phyloP scores from a whole-genome alignment of 2,888 invertebrate genomes.

The Heliconius erato region DNA sequence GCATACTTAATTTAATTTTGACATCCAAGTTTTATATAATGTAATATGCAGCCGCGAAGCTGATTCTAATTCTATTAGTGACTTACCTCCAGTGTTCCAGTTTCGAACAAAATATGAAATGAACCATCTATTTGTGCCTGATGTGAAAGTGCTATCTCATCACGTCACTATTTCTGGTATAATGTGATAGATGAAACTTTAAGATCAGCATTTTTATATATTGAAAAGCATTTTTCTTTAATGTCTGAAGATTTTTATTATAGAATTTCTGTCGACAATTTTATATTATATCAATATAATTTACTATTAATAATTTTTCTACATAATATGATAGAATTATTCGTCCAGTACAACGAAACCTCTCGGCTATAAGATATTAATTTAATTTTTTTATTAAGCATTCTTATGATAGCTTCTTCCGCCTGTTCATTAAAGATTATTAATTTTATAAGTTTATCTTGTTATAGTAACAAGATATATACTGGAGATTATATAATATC shows the following conservation, averaged over 20 bases:
- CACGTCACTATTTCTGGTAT: slow-evolving; percentile 30
- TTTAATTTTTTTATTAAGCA: background rate
- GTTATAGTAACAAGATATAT: background rate
- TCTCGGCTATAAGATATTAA: background rate
- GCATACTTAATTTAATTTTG: slow-evolving; percentile 17
- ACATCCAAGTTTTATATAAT: slow-evolving; percentile 17
- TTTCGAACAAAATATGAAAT: slow-evolving; percentile 41
- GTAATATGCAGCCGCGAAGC: slow-evolving; percentile 32
- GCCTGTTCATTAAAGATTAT: background rate
- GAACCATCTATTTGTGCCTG: slow-evolving; percentile 39
- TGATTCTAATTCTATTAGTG: slow-evolving; percentile 43
- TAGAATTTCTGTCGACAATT: background rate
- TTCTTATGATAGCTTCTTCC: background rate
- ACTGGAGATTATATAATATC: no score
- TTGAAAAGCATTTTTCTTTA: background rate
- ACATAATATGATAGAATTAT: background rate
- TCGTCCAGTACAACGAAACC: background rate
- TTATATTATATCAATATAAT: background rate
- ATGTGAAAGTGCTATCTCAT: slow-evolving; percentile 41
- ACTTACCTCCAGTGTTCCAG: slow-evolving; percentile 39
- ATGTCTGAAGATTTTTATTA: background rate
- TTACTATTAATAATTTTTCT: background rate
- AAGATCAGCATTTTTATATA: background rate
- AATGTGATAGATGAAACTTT: background rate
- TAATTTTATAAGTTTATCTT: background rate